Conservation (phyloP, 2,113 vertebrate genomes). For the Dasyurus viverrinus region DNA sequence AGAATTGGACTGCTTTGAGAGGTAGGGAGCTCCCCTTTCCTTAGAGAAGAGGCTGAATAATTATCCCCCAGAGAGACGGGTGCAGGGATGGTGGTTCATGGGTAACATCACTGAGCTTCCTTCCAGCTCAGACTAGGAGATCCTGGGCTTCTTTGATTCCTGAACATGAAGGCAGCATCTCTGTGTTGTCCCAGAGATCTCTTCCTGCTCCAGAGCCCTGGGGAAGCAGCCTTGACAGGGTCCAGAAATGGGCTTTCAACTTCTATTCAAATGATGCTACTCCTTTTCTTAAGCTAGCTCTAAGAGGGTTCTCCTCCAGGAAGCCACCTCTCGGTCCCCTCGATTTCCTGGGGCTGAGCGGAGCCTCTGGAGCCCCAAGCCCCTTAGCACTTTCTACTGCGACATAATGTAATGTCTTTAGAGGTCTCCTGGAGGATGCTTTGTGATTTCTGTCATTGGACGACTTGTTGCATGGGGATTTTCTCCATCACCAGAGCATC, state of each 20-base stretch:
- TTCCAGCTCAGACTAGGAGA: neutral
- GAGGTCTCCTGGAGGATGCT: neutral
- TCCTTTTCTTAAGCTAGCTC: neutral
- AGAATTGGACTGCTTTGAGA: neutral
- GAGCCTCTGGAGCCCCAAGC: neutral
- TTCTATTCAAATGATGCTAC: neutral
- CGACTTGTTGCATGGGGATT: neutral
- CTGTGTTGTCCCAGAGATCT: neutral
- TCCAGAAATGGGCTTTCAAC: neutral
- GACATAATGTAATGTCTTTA: neutral
- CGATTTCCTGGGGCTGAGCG: neutral
- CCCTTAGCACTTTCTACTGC: too few relatives aligned
- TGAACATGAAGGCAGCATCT: neutral
- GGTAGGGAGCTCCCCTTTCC: neutral
- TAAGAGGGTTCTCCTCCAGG: neutral
- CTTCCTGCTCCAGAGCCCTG: neutral
- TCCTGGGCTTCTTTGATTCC: neutral
- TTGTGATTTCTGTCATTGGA: neutral
- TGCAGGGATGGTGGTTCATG: neutral
- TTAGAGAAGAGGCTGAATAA: neutral
- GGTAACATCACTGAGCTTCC: neutral
- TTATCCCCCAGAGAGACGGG: neutral
- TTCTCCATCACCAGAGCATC: neutral
- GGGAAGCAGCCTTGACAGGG: neutral
- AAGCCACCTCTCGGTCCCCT: neutral